Evolutionary conservation across 1,140 invertebrate species (phyloP).

Genomic region (Caenorhabditis tropicalis): DNA sequence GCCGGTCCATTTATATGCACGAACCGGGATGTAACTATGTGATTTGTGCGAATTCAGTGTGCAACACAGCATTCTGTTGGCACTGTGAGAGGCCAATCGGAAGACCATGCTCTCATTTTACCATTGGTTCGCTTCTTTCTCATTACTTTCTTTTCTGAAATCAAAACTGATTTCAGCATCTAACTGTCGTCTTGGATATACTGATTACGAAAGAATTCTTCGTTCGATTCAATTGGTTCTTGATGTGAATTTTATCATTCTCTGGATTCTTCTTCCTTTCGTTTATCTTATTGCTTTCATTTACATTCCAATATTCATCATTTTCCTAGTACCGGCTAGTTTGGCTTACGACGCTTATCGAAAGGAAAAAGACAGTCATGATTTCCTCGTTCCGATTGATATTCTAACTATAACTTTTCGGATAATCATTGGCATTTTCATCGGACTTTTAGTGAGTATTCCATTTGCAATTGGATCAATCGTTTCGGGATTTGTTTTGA

Average conservation of each 20-base stretch:
- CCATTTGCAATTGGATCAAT: conserved; percentile 6
- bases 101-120: conserved; percentile 10
- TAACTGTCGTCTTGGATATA: background rate
- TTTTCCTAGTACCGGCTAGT: background rate
- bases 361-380: conserved; percentile 10
- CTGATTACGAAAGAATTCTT: background rate
- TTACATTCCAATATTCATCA: background rate
- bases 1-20: conserved; percentile 4
- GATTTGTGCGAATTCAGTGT: conserved; percentile 23
- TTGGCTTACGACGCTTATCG: conserved; percentile 6
- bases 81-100: background rate
- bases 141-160: background rate
- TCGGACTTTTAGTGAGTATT: background rate
- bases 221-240: conserved; percentile 15
- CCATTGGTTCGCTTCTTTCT: background rate
- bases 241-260: conserved; percentile 7
- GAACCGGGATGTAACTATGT: conserved; percentile 24
- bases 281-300: background rate
- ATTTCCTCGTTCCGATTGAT: conserved; percentile 25
- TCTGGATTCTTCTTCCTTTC: background rate
- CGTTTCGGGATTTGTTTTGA: background rate
- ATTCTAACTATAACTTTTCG: background rate
- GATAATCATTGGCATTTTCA: background rate
- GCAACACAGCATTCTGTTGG: conserved; percentile 18
- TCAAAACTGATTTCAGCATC: background rate